Percentiles rank a stretch among this genome's conserved stretches.
Evolutionary conservation across 2,888 invertebrate species (phyloP).

Genomic region (Erebia ligea): DNA sequence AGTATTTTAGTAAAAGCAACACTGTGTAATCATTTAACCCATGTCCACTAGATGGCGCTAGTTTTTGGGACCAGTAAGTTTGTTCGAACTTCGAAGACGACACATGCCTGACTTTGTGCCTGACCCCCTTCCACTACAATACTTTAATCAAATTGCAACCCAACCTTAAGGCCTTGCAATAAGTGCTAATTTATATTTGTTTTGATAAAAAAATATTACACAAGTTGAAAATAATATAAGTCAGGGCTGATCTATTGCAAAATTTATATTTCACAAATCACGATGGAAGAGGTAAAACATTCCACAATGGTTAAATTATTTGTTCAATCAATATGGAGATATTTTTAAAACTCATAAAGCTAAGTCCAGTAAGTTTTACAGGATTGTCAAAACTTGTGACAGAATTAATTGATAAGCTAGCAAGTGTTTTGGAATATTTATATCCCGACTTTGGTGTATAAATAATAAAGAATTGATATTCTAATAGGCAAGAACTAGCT

Average conservation of each 20-base stretch:
- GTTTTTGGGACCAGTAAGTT: too few species aligned
- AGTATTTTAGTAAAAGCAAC: too few species aligned
- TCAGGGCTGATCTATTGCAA: constrained; percentile 42
- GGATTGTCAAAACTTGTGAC: constrained; percentile 68
- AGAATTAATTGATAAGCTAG: constrained; percentile 63
- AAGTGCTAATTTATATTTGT: too few species aligned
- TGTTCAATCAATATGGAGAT: constrained; percentile 60
- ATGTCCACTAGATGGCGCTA: too few species aligned
- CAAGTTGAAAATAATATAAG: constrained; percentile 33
- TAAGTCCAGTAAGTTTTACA: constrained; percentile 60
- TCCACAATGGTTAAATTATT: constrained; percentile 14
- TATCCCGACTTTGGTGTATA: constrained; percentile 72
- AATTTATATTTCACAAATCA: constrained; percentile 37
- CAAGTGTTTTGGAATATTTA: constrained; percentile 68
- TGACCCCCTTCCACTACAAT: too few species aligned
- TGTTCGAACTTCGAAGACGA: too few species aligned
- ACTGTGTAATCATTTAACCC: too few species aligned
- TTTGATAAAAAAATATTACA: too few species aligned
- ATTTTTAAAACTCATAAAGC: constrained; percentile 59
- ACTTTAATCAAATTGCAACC: neutral
- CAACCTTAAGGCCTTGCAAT: neutral
- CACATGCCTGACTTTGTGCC: too few species aligned
- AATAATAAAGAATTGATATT: neutral
- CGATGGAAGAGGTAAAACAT: constrained; percentile 25
- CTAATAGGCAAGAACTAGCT: neutral